Evolutionary conservation across 1,140 invertebrate species (phyloP).

Genomic region (Lepidurus couesii): DNA sequence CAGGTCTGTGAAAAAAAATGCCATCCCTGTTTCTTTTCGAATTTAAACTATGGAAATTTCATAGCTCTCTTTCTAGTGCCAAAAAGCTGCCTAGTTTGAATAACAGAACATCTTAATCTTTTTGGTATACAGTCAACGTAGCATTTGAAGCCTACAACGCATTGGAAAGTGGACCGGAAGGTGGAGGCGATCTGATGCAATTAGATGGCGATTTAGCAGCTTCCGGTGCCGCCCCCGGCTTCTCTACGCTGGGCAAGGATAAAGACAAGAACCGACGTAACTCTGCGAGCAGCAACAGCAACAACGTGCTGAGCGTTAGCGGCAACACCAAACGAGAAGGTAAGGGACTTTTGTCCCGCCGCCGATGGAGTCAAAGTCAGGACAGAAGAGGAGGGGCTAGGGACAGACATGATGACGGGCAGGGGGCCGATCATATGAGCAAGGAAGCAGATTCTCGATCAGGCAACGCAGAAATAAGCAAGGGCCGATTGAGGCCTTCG

Average conservation of each 20-base stretch:
- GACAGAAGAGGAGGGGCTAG: conserved; percentile 26
- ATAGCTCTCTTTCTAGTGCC: too few relatives aligned
- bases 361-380: conserved; percentile 25
- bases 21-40: neutral
- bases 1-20: conserved; percentile 54
- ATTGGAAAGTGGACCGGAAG: neutral
- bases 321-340: conserved; percentile 8
- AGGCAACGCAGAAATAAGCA: conserved; percentile 1
- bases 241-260: neutral
- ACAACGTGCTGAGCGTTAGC: neutral
- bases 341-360: conserved; percentile 27
- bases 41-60: too few relatives aligned
- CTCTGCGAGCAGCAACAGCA: neutral
- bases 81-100: too few relatives aligned
- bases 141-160: conserved; percentile 2
- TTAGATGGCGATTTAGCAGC: neutral
- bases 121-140: neutral
- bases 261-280: conserved; percentile 14
- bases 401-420: neutral
- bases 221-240: neutral
- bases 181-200: conserved; percentile 4
- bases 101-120: neutral
- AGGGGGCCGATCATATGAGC: neutral
- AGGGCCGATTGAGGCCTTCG: conserved; percentile 53
- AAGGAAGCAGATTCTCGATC: neutral